Base-by-base conservation (phyloP, 2,888 invertebrate species). In the Troglohyphantes excavatus region DNA sequence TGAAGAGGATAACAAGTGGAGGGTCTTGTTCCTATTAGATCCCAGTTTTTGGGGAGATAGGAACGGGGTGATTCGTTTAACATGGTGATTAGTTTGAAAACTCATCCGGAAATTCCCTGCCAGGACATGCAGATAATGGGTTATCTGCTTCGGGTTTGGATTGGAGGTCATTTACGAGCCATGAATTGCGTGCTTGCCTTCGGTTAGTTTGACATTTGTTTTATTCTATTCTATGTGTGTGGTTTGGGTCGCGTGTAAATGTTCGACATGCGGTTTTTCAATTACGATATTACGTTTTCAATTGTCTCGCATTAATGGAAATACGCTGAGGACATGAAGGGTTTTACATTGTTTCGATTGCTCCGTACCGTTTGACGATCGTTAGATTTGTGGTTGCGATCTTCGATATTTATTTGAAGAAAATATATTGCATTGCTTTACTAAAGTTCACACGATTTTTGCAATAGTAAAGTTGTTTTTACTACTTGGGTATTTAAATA, bases 1-100 rank as follows among this genome's bases (percentile, higher is more conserved):
- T 72, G 82, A 82, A 82, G 27, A 39, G 61, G 83, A 83, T 83
- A 83, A 83, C 83, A 83, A 83, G 83, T 61, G 27, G 59, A 26
- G 19, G 83, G 17, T 46, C 83, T 83, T 83, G 83, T 83, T 68
- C 79, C 29, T 26, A 70, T 17, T 23, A 17, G 63, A n/a, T 43
- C 59, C 78, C 65, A 61, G 63, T 65, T 63, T 78, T 78, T 78
- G 78, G 72, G 19, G 17, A 33, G 63, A 78, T 78, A 39, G 63
- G 26, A 65, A 75, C 59, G 27, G 70, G 43, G 46, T 2, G 46
- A 26, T 13, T 21, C 26, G 23, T 72, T 46, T 27, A 26, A 46
- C 13, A 26, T 13, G 46, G 53, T 78, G 78, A 78, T 78, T 78
- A 78, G 78, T 26, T 39, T 9, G 78, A 23, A 13, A 72, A 23